Evolutionary conservation across 92 coral and sea anemone species (phyloP).

Genomic region (Ricordea florida): DNA sequence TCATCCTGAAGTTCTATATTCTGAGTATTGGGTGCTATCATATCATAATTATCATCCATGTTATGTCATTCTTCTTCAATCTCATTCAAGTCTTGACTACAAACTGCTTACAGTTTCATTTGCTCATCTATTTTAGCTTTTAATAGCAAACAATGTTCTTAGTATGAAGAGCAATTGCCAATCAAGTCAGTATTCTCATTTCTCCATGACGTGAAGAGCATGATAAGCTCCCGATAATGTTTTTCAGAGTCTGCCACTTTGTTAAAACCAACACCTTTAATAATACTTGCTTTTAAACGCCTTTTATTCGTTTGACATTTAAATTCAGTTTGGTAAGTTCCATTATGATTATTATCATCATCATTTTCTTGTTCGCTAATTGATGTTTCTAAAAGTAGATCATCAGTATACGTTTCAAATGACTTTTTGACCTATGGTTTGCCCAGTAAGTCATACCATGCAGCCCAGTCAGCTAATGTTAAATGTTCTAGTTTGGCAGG

Average conservation of each 20-base stretch:
- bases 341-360: too few species aligned
- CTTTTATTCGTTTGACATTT: too few species aligned
- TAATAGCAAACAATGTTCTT: too few species aligned
- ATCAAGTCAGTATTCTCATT: too few species aligned
- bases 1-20: not conserved
- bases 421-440: constrained; percentile 1
- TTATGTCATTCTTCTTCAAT: not conserved
- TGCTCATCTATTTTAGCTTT: not conserved
- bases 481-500: too few species aligned
- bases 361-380: constrained; percentile 22
- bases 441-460: too few species aligned
- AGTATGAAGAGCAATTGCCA: too few species aligned
- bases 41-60: not conserved
- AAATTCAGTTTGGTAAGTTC: too few species aligned
- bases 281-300: too few species aligned
- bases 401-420: constrained; percentile 16
- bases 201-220: not conserved
- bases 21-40: not conserved
- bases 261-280: too few species aligned
- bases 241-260: not conserved
- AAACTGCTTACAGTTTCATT: too few species aligned
- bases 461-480: constrained; percentile 54
- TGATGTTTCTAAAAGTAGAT: too few species aligned
- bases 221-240: not conserved
- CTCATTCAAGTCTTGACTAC: not conserved